phyloP scores from a whole-genome alignment of 2,888 invertebrate species.

The Agrochola circellaris region DNA sequence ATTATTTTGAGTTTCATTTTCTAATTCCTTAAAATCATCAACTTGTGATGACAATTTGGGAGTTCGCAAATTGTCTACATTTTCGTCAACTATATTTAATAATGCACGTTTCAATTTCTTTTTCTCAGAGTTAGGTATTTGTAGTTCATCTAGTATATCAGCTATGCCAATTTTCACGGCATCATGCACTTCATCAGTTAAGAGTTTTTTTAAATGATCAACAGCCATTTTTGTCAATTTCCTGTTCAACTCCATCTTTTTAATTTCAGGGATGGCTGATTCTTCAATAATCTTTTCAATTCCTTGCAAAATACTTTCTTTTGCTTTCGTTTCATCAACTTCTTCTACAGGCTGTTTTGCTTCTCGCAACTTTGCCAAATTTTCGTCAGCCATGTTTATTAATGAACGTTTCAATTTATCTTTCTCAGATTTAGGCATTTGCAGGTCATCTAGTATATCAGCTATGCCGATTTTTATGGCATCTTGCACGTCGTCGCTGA shows the following conservation, averaged over 20 bases:
- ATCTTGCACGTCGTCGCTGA: not conserved
- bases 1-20: not conserved
- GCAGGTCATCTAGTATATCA: slow-evolving; percentile 41
- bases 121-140: slow-evolving; percentile 35
- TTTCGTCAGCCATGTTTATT: not conserved
- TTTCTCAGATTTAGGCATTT: slow-evolving; percentile 38
- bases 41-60: not conserved
- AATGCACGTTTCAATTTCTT: slow-evolving; percentile 49
- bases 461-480: slow-evolving; percentile 30
- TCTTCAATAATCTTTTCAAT: not conserved
- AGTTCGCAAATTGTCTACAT: not conserved
- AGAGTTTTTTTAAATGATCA: not conserved
- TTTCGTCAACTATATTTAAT: slow-evolving; percentile 35
- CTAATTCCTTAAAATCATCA: not conserved
- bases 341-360: not conserved
- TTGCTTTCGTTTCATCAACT: not conserved
- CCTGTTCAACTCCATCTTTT: not conserved
- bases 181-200: slow-evolving; percentile 2
- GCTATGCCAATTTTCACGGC: not conserved
- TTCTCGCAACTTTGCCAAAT: not conserved
- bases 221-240: not conserved
- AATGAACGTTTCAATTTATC: slow-evolving; percentile 29
- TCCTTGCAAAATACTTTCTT: not conserved
- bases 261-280: not conserved
- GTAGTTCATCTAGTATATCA: slow-evolving; percentile 5